Percentiles rank a stretch among this genome's conserved stretches.
Evolutionary conservation across 2,888 invertebrate genomes (phyloP).

Genomic region (Drosophila buzzatii): DNA sequence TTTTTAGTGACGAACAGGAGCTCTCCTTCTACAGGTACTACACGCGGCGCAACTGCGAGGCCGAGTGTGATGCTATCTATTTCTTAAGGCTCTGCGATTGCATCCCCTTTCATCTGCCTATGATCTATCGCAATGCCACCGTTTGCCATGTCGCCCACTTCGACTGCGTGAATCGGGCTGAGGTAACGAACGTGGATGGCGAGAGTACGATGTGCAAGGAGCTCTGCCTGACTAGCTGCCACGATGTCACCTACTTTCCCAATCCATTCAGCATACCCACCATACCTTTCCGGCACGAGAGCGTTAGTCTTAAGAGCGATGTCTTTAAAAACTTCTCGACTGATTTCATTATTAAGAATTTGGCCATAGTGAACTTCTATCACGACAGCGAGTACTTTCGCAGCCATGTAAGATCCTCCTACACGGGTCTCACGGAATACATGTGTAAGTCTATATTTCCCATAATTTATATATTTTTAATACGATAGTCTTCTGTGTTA

Average conservation of each 20-base stretch:
- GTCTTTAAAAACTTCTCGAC: constrained; percentile 61
- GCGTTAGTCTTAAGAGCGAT: constrained; percentile 41
- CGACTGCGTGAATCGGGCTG: constrained; percentile 86
- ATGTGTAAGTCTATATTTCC: constrained; percentile 88
- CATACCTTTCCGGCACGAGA: constrained; percentile 85
- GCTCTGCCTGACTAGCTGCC: constrained; percentile 90
- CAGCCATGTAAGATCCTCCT: constrained; percentile 89
- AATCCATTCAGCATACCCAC: constrained; percentile 87
- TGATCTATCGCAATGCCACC: constrained; percentile 88
- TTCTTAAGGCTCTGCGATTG: constrained; percentile 71
- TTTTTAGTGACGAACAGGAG: constrained; percentile 89
- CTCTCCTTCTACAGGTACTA: constrained; percentile 87
- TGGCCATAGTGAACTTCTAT: constrained; percentile 90
- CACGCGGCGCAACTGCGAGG: constrained; percentile 81
- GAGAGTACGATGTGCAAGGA: constrained; percentile 62
- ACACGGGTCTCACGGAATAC: constrained; percentile 92
- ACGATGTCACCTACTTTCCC: constrained; percentile 89
- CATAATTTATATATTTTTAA: not conserved
- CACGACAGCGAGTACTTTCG: constrained; percentile 90
- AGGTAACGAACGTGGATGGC: constrained; percentile 45
- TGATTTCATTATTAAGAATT: constrained; percentile 86
- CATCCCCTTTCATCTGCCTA: constrained; percentile 81
- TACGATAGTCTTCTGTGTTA: not conserved
- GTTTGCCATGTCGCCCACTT: constrained; percentile 90
- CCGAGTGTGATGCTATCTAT: constrained; percentile 87